Conservation (phyloP, 1,140 invertebrate genomes). For the Ceratina australensis region DNA sequence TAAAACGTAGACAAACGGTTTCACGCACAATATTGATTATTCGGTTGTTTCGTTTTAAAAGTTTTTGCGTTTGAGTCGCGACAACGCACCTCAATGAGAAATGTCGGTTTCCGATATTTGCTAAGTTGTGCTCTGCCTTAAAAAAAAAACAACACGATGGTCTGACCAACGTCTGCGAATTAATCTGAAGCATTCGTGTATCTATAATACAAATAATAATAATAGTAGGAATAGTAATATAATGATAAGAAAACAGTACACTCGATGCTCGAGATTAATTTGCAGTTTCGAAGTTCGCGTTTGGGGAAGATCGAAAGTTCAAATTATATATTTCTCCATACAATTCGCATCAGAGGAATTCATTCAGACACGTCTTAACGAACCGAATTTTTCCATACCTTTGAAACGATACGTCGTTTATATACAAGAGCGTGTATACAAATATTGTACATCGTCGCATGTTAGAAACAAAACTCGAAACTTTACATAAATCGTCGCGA, state of each 20-base stretch:
- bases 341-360: too few relatives aligned
- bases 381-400: slow-evolving; percentile 24
- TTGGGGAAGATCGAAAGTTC: slow-evolving; percentile 16
- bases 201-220: background rate
- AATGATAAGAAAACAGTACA: too few relatives aligned
- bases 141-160: too few relatives aligned
- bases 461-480: slow-evolving; percentile 16
- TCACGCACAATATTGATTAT: slow-evolving; percentile 24
- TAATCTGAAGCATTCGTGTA: background rate
- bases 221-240: background rate
- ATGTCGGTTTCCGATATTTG: too few relatives aligned
- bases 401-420: slow-evolving; percentile 28
- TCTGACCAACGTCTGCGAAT: background rate
- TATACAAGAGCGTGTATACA: slow-evolving; percentile 26
- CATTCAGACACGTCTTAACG: background rate
- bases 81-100: too few relatives aligned
- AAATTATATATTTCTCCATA: slow-evolving; percentile 24
- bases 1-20: slow-evolving; percentile 1
- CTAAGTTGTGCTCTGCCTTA: too few relatives aligned
- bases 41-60: slow-evolving; percentile 52
- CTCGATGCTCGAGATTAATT: background rate
- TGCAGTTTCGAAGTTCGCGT: background rate
- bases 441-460: slow-evolving; percentile 23
- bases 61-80: slow-evolving; percentile 26
- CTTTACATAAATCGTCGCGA: slow-evolving; percentile 6